Conservation (phyloP, 2,113 vertebrate species). For the Ranitomeya imitator region DNA sequence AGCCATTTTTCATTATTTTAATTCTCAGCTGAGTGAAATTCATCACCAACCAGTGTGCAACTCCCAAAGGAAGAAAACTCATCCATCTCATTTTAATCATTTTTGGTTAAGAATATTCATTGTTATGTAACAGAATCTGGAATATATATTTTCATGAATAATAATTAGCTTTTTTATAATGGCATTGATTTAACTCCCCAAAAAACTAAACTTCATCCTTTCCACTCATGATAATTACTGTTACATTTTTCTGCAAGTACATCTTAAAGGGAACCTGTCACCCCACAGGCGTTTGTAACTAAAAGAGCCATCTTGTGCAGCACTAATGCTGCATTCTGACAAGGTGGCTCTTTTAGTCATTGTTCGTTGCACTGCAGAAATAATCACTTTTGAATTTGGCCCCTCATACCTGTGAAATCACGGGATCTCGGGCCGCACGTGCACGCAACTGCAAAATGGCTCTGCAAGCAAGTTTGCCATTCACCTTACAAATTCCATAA, state of each 20-base stretch:
- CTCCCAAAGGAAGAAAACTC: neutral
- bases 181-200: neutral
- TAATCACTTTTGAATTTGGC: too few relatives aligned
- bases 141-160: slow-evolving; percentile 6
- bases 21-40: neutral
- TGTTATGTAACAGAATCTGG: neutral
- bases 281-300: too few relatives aligned
- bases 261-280: neutral
- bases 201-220: neutral
- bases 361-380: too few relatives aligned
- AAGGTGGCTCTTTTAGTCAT: too few relatives aligned
- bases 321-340: too few relatives aligned
- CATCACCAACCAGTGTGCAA: neutral
- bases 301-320: too few relatives aligned
- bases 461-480: too few relatives aligned
- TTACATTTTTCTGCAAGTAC: slow-evolving; percentile 12
- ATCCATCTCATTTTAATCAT: neutral
- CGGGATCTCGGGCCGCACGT: too few relatives aligned
- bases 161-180: slow-evolving; percentile 21
- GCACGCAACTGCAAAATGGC: too few relatives aligned
- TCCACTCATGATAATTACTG: neutral
- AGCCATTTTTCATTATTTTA: neutral
- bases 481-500: too few relatives aligned
- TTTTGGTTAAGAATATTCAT: slow-evolving; percentile 3
- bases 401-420: too few relatives aligned